phyloP scores from a whole-genome alignment of 2,888 invertebrate species.

The Eumacrocentrus americanus region DNA sequence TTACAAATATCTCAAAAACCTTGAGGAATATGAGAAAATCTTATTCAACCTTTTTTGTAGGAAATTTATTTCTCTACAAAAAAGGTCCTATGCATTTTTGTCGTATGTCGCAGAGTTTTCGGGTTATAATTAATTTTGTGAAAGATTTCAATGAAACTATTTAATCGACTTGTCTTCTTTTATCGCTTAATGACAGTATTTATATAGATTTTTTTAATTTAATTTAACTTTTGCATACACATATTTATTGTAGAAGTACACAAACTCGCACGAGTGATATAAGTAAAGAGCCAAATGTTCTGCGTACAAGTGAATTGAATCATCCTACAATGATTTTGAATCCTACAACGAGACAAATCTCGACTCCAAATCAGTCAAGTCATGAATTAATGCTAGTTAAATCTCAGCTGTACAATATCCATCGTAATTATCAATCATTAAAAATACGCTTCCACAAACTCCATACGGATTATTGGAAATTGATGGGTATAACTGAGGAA shows the following conservation, averaged over 20 bases:
- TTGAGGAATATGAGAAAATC: too few relatives aligned
- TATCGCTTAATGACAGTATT: too few relatives aligned
- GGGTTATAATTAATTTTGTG: neutral
- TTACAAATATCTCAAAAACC: too few relatives aligned
- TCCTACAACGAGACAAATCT: slow-evolving; percentile 27
- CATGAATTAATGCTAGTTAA: slow-evolving; percentile 47
- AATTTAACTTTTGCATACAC: slow-evolving; percentile 2
- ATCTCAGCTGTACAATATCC: slow-evolving; percentile 46
- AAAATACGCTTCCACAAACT: slow-evolving; percentile 58
- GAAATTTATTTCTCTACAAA: too few relatives aligned
- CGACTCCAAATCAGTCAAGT: slow-evolving; percentile 29
- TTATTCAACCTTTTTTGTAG: too few relatives aligned
- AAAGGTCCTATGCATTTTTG: too few relatives aligned
- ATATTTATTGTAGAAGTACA: slow-evolving; percentile 38
- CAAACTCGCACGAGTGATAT: slow-evolving; percentile 45
- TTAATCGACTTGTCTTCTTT: too few relatives aligned
- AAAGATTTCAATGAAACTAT: too few relatives aligned
- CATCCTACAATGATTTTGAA: slow-evolving; percentile 35
- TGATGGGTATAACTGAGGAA: slow-evolving; percentile 66
- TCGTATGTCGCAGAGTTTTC: too few relatives aligned
- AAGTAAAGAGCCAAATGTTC: slow-evolving; percentile 34
- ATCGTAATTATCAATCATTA: slow-evolving; percentile 53
- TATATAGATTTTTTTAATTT: neutral
- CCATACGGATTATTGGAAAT: slow-evolving; percentile 60
- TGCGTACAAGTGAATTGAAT: slow-evolving; percentile 35